Conservation (phyloP, 64 coral and sea anemone genomes). For the Astreopora myriophthalma region DNA sequence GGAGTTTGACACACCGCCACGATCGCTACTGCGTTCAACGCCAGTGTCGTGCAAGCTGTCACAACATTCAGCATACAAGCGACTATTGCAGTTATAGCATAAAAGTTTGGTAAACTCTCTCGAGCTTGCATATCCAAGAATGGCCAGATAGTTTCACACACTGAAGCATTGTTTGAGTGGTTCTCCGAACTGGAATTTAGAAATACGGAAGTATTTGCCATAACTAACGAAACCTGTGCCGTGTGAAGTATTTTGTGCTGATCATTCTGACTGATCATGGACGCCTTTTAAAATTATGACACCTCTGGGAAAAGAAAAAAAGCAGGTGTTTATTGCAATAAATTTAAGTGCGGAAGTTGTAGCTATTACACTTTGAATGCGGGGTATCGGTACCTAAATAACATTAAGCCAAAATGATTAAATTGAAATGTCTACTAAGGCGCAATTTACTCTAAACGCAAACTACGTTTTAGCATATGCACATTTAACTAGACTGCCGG, state of each 20-base stretch:
- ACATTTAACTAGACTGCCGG: no score
- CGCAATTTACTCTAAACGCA: no score
- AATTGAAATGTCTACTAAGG: no score
- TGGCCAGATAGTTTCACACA: background rate
- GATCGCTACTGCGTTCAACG: slow-evolving; percentile 55
- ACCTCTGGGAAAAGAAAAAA: no score
- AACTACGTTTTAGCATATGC: no score
- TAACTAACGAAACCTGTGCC: background rate
- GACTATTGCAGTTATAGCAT: background rate
- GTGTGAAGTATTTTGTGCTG: no score
- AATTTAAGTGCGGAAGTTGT: no score
- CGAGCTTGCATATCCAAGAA: slow-evolving; percentile 7
- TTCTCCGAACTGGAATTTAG: background rate
- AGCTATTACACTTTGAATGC: no score
- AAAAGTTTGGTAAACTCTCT: background rate
- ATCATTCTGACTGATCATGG: no score
- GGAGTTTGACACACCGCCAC: slow-evolving; percentile 34
- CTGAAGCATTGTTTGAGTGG: background rate
- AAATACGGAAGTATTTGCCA: background rate
- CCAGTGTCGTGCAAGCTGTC: background rate
- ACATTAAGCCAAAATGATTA: no score
- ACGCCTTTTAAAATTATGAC: no score
- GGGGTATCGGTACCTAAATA: no score
- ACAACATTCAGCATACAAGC: background rate
- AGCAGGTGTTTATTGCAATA: background rate